Conservation (phyloP, 1,140 invertebrate species). For the Homalodisca vitripennis region DNA sequence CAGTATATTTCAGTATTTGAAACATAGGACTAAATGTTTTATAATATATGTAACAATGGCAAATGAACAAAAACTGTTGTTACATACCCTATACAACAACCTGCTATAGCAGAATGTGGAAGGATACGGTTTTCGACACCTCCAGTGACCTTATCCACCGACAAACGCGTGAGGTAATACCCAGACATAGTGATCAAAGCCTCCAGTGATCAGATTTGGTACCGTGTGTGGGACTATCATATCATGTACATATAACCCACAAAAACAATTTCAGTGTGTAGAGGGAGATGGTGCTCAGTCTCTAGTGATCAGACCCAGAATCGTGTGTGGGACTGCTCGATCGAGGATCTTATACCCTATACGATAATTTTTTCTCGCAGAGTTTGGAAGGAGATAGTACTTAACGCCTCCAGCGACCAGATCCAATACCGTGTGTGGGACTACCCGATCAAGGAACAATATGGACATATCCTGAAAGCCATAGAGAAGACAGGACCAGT, state of each 20-base stretch:
- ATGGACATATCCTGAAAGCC: slow-evolving; percentile 80
- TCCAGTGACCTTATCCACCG: no score
- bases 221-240: slow-evolving; percentile 90
- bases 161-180: no score
- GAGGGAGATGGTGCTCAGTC: slow-evolving; percentile 84
- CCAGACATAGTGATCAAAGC: slow-evolving; percentile 83
- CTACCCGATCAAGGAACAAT: slow-evolving; percentile 89
- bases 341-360: slow-evolving; percentile 63
- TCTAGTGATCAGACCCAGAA: slow-evolving; percentile 71
- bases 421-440: slow-evolving; percentile 86
- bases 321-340: slow-evolving; percentile 91
- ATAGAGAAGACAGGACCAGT: slow-evolving; percentile 78
- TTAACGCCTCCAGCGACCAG: slow-evolving; percentile 74
- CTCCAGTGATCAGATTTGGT: slow-evolving; percentile 69
- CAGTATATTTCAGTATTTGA: no score
- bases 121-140: no score
- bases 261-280: slow-evolving; percentile 68
- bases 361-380: slow-evolving; percentile 53
- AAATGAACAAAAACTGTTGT: no score
- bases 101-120: no score
- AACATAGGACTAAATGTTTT: no score
- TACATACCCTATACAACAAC: no score
- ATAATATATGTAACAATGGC: no score
- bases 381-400: slow-evolving; percentile 85
- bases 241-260: slow-evolving; percentile 63